Conservation (phyloP, 92 coral and sea anemone genomes). For the Heliopora coerulea region DNA sequence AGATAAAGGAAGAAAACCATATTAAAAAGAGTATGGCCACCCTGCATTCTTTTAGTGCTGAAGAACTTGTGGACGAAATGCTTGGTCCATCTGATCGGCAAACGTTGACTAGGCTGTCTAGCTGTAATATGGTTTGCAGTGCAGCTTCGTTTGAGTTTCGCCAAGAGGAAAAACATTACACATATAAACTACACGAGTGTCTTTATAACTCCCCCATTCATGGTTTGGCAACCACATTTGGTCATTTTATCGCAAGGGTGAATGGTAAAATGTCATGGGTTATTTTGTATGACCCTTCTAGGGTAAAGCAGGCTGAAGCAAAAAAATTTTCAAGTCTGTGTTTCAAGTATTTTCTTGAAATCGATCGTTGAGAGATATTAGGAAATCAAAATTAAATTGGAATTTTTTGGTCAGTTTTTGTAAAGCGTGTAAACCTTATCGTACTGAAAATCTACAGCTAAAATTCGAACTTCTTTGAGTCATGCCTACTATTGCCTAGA, state of each 20-base stretch:
- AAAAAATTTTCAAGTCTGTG: neutral
- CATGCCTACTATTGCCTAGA: too few species aligned
- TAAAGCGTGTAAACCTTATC: too few species aligned
- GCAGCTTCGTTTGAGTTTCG: neutral
- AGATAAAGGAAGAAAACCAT: neutral
- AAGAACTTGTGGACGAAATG: neutral
- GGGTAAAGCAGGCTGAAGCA: neutral
- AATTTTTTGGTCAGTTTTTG: too few species aligned
- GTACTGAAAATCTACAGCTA: too few species aligned
- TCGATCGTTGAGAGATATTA: too few species aligned
- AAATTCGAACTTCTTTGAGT: too few species aligned
- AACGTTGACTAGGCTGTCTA: neutral
- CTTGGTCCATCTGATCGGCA: neutral
- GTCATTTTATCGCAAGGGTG: neutral
- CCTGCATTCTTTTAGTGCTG: neutral
- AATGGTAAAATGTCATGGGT: conserved; percentile 4
- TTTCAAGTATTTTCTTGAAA: neutral
- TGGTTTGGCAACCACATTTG: neutral
- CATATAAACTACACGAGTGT: neutral
- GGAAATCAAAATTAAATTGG: too few species aligned
- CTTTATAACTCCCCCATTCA: neutral
- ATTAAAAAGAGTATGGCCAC: neutral
- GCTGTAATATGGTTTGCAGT: neutral
- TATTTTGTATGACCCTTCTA: neutral
- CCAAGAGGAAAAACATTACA: neutral